Evolutionary conservation across 1,140 invertebrate genomes (phyloP).

Genomic region (Drosophila carrolli): DNA sequence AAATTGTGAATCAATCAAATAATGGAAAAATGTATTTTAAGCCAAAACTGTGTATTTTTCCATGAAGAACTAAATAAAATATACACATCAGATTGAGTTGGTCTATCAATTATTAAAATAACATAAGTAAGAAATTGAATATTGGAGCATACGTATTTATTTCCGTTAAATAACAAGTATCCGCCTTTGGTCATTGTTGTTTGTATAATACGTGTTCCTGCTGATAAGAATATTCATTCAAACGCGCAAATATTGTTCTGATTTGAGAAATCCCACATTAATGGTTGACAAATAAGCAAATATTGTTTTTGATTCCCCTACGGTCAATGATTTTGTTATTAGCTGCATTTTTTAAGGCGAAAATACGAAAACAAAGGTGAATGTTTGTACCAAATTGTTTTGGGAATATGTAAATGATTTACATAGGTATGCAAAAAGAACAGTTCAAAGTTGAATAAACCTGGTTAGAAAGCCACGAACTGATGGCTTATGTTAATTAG

Average conservation of each 20-base stretch:
- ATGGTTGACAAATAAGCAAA: conserved; percentile 41
- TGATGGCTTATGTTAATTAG: conserved; percentile 30
- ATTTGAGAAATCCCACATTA: conserved; percentile 28
- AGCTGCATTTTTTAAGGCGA: conserved; percentile 27
- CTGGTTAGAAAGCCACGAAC: conserved; percentile 34
- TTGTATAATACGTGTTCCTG: conserved; percentile 11
- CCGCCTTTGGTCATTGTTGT: conserved; percentile 5
- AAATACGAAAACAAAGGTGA: conserved; percentile 16
- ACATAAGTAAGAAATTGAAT: neutral
- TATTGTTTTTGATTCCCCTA: conserved; percentile 13
- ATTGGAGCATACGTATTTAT: conserved; percentile 14
- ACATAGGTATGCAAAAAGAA: conserved; percentile 29
- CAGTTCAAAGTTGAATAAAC: conserved; percentile 64
- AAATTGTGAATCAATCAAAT: conserved; percentile 12
- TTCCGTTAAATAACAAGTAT: conserved; percentile 27
- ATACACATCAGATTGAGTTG: too few species aligned
- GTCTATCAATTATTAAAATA: neutral
- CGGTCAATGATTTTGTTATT: conserved; percentile 42
- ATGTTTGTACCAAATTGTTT: neutral
- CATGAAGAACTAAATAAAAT: too few species aligned
- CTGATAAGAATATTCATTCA: conserved; percentile 28
- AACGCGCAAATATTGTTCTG: conserved; percentile 41
- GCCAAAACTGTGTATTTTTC: neutral
- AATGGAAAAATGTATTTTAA: neutral
- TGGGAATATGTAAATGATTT: conserved; percentile 42